phyloP scores from a whole-genome alignment of 2,888 invertebrate species.

The Drosophila austrosaltans region DNA sequence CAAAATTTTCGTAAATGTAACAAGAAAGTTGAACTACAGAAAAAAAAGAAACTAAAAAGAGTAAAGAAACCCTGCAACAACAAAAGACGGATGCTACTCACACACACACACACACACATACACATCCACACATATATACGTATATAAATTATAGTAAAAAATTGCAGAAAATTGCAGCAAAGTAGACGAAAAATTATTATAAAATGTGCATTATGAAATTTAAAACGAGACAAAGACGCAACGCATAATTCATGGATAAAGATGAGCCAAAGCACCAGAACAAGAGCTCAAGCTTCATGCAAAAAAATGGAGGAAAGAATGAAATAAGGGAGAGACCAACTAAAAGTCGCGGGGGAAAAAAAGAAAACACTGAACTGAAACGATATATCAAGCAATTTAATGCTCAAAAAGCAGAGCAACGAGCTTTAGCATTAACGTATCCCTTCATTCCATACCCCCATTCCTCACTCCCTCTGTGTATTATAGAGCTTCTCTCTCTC shows the following conservation, averaged over 20 bases:
- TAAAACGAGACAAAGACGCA: slow-evolving; percentile 72
- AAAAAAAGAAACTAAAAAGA: slow-evolving; percentile 4
- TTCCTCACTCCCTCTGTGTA: background rate
- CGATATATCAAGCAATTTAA: slow-evolving; percentile 78
- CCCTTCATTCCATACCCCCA: background rate
- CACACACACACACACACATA: slow-evolving; percentile 10
- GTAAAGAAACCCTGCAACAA: slow-evolving; percentile 8
- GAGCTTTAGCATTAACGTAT: slow-evolving; percentile 49
- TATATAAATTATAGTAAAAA: slow-evolving; percentile 72
- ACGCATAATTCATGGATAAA: slow-evolving; percentile 60
- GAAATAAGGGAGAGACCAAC: slow-evolving; percentile 35
- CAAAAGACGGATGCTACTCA: slow-evolving; percentile 43
- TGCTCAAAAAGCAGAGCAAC: slow-evolving; percentile 68
- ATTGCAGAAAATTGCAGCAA: slow-evolving; percentile 75
- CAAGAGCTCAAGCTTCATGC: slow-evolving; percentile 24
- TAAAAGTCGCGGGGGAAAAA: slow-evolving; percentile 46
- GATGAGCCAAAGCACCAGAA: slow-evolving; percentile 10
- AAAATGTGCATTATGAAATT: slow-evolving; percentile 78
- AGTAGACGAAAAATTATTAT: slow-evolving; percentile 77
- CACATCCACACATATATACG: slow-evolving; percentile 29
- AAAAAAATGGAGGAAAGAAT: slow-evolving; percentile 33
- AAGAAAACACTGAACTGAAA: slow-evolving; percentile 21
- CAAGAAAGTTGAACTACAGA: slow-evolving; percentile 45
- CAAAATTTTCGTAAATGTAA: slow-evolving; percentile 59
- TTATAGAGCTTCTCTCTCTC: background rate